phyloP scores from a whole-genome alignment of 2,113 vertebrate species.

The Megaceryle torquata region DNA sequence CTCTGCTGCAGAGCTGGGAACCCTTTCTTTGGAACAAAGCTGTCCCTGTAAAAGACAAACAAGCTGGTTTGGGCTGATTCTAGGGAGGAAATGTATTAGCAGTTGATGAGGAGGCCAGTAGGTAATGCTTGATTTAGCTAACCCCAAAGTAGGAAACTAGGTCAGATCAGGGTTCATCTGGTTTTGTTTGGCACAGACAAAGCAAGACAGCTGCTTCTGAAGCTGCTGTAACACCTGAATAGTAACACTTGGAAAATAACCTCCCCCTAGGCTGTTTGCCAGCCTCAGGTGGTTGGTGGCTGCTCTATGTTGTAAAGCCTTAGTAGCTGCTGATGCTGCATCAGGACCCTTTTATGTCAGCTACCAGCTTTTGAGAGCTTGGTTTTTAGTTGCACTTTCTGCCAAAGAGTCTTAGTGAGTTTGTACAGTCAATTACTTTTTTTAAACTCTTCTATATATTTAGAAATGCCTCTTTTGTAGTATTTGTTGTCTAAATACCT shows the following conservation, averaged over 20 bases:
- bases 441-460: background rate
- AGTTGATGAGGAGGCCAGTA: background rate
- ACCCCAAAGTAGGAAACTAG: background rate
- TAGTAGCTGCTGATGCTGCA: background rate
- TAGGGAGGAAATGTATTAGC: background rate
- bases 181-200: background rate
- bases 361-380: background rate
- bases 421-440: background rate
- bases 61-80: background rate
- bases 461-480: background rate
- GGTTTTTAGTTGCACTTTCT: background rate
- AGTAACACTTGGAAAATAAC: background rate
- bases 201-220: background rate
- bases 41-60: background rate
- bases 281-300: background rate
- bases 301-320: background rate
- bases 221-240: background rate
- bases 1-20: background rate
- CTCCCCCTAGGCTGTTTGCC: background rate
- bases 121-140: background rate
- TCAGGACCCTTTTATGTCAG: background rate
- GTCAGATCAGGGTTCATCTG: background rate
- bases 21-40: background rate
- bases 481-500: background rate
- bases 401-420: background rate